These are phyloP conservation scores for Alethe castanea DNA, from an alignment of 2,113 vertebrate genomes.

Conservation along the genomic window DNA sequence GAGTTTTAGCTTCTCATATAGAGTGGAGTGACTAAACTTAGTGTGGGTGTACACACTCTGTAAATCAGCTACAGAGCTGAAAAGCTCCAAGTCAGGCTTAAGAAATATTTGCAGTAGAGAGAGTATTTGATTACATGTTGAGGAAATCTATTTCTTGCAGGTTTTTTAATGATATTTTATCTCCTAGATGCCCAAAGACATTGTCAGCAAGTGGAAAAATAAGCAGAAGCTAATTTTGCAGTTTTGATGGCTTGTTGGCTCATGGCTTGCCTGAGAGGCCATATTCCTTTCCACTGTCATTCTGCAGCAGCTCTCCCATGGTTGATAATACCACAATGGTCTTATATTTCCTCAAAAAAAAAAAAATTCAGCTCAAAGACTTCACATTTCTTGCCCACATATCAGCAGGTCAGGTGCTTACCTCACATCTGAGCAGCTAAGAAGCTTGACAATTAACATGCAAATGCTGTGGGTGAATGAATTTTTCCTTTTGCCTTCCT, in stretches of 20 bases:
- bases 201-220: background rate
- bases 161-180: background rate
- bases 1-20: background rate
- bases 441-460: constrained; percentile 9
- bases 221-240: background rate
- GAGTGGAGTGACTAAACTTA: background rate
- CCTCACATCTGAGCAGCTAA: background rate
- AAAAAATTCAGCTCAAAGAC: background rate
- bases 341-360: background rate
- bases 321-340: background rate
- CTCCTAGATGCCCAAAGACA: background rate
- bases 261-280: background rate
- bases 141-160: background rate
- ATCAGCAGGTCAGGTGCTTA: background rate
- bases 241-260: background rate
- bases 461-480: background rate
- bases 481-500: constrained; percentile 14
- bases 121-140: background rate
- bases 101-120: constrained; percentile 17
- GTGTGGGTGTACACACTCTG: background rate
- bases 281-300: background rate
- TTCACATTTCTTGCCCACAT: background rate
- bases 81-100: background rate
- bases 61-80: background rate
- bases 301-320: background rate